Percentiles rank a stretch among this genome's conserved stretches.
Conservation (phyloP, 2,888 invertebrate genomes). For the Drosophila multiciliata region DNA sequence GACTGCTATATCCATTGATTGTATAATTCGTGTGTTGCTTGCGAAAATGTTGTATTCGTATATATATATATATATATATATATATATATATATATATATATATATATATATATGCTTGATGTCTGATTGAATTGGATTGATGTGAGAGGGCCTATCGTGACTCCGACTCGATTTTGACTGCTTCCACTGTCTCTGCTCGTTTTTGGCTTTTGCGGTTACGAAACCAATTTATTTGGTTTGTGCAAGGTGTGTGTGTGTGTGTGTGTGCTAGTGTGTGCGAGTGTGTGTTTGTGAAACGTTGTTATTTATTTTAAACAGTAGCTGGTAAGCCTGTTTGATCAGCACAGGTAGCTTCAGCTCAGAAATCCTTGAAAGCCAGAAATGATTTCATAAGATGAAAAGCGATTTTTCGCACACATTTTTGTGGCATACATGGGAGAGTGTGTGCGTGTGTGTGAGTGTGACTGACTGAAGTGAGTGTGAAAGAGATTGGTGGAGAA, state of each 20-base stretch:
- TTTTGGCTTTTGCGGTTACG: constrained; percentile 81
- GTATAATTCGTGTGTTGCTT: constrained; percentile 75
- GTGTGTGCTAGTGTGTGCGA: constrained; percentile 4
- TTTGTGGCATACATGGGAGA: constrained; percentile 24
- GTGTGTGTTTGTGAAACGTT: constrained; percentile 42
- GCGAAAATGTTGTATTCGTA: constrained; percentile 70
- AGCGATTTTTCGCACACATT: constrained; percentile 61
- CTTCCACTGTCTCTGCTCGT: constrained; percentile 46
- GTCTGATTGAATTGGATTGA: constrained; percentile 83
- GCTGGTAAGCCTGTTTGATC: constrained; percentile 46
- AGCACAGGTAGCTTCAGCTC: constrained; percentile 46
- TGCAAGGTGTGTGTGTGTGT: constrained; percentile 18
- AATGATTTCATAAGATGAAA: constrained; percentile 77
- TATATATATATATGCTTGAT: constrained; percentile 76
- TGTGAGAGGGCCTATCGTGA: constrained; percentile 60
- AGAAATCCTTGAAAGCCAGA: constrained; percentile 71
- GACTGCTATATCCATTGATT: constrained; percentile 58
- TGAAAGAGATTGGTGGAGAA: not conserved
- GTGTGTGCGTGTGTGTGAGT: not conserved
- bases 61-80: constrained; percentile 74
- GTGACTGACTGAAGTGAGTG: not conserved
- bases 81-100: constrained; percentile 76
- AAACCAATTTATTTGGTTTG: constrained; percentile 83
- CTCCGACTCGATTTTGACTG: constrained; percentile 30
- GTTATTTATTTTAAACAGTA: constrained; percentile 79